These are phyloP conservation scores for Polyergus mexicanus DNA, from an alignment of 1,140 invertebrate genomes.

Conservation along the genomic window DNA sequence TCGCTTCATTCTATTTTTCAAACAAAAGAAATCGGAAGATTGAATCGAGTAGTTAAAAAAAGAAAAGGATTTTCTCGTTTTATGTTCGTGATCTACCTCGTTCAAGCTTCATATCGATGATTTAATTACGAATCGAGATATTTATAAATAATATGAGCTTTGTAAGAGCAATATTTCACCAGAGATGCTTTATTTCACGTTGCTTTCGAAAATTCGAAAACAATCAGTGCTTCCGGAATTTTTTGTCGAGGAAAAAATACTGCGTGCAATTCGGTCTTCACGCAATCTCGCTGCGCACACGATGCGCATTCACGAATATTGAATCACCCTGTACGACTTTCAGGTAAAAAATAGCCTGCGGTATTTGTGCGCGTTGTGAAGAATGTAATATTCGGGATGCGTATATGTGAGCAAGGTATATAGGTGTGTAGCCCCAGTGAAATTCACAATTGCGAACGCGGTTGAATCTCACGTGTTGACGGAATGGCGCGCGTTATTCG, in stretches of 20 bases:
- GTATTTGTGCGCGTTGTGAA: constrained; percentile 34
- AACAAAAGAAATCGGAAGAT: neutral
- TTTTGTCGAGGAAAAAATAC: neutral
- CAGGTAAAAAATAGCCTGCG: constrained; percentile 44
- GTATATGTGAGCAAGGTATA: constrained; percentile 24
- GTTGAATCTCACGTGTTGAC: constrained; percentile 58
- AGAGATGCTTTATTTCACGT: neutral
- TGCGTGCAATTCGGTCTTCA: neutral
- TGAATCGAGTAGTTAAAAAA: too few relatives aligned
- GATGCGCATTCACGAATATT: neutral
- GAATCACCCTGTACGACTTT: neutral
- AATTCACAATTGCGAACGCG: constrained; percentile 52
- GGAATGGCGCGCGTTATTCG: constrained; percentile 56
- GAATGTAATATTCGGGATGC: constrained; percentile 49
- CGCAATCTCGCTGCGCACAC: neutral
- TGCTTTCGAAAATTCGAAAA: neutral
- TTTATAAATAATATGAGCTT: neutral
- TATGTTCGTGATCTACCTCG: neutral
- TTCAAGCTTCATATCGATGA: neutral
- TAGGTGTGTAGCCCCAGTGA: constrained; percentile 29
- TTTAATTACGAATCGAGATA: neutral
- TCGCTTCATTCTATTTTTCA: constrained; percentile 15
- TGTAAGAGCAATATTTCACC: neutral
- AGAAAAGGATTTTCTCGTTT: constrained; percentile 14
- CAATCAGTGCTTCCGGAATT: neutral